These are phyloP conservation scores for Cyanoramphus novaezelandiae DNA, from an alignment of 2,113 vertebrate genomes.

Conservation along the genomic window DNA sequence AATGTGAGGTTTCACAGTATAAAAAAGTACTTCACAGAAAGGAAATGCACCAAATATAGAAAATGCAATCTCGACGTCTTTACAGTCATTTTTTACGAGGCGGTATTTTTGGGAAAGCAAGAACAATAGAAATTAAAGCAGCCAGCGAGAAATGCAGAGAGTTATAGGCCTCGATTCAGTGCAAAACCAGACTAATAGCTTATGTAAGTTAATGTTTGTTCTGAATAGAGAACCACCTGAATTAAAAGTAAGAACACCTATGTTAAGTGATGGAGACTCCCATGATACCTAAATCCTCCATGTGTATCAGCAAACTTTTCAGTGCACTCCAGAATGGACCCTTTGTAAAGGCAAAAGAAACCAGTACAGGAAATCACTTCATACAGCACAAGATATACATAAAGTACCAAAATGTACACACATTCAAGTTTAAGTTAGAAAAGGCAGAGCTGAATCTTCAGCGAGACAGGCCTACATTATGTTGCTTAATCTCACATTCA, in stretches of 20 bases:
- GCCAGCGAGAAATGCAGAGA: constrained; percentile 35
- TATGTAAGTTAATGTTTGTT: constrained; percentile 54
- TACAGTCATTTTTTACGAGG: constrained; percentile 51
- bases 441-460: not conserved
- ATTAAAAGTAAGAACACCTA: constrained; percentile 59
- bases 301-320: not conserved
- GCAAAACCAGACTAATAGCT: constrained; percentile 64
- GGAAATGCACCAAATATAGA: constrained; percentile 36
- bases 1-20: constrained; percentile 60
- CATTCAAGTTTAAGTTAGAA: constrained; percentile 38
- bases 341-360: constrained; percentile 44
- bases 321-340: not conserved
- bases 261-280: constrained; percentile 46
- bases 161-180: constrained; percentile 62
- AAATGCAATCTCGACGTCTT: constrained; percentile 2
- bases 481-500: constrained; percentile 40
- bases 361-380: constrained; percentile 35
- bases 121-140: constrained; percentile 48
- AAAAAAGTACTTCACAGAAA: constrained; percentile 54
- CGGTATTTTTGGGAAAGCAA: constrained; percentile 30
- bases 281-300: not conserved
- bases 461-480: constrained; percentile 42
- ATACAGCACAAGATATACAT: constrained; percentile 60
- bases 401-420: constrained; percentile 36
- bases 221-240: constrained; percentile 59